A percentile compares a stretch with the other conserved stretches of the same genome.
Evolutionary conservation across 2,888 invertebrate species (phyloP).

Genomic region (Caenorhabditis uteleia): DNA sequence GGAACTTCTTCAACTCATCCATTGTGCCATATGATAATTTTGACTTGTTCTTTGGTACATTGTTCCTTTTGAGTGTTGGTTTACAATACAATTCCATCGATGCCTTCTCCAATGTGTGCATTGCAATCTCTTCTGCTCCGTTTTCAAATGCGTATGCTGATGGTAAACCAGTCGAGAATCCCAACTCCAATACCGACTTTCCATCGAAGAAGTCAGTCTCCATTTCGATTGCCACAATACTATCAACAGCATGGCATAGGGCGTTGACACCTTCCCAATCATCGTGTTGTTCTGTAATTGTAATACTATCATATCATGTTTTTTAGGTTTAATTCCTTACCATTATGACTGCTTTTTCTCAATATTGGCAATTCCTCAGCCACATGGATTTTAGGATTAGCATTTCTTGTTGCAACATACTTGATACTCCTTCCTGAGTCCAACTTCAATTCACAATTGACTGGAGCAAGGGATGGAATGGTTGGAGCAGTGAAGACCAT

Average conservation of each 20-base stretch:
- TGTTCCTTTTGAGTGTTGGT: slow-evolving; percentile 60
- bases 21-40: slow-evolving; percentile 54
- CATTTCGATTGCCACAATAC: slow-evolving; percentile 58
- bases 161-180: slow-evolving; percentile 64
- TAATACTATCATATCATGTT: too few relatives aligned
- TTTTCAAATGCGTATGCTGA: slow-evolving; percentile 60
- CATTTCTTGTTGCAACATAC: slow-evolving; percentile 26
- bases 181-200: slow-evolving; percentile 63
- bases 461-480: slow-evolving; percentile 27
- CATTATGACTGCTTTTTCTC: slow-evolving; percentile 25
- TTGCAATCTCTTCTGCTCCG: slow-evolving; percentile 57
- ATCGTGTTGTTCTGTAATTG: slow-evolving; percentile 36
- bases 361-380: slow-evolving; percentile 26
- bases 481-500: slow-evolving; percentile 48
- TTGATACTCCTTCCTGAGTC: slow-evolving; percentile 57
- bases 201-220: slow-evolving; percentile 61
- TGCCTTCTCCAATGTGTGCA: slow-evolving; percentile 50
- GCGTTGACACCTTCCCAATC: slow-evolving; percentile 64
- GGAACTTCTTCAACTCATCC: slow-evolving; percentile 38
- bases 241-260: slow-evolving; percentile 60
- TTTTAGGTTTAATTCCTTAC: too few relatives aligned
- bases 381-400: slow-evolving; percentile 26
- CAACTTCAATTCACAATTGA: slow-evolving; percentile 48
- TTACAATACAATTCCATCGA: slow-evolving; percentile 50
- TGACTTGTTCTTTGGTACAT: slow-evolving; percentile 53